phyloP scores from a whole-genome alignment of 2,797 vertebrate genomes.

The Agapornis canus region DNA sequence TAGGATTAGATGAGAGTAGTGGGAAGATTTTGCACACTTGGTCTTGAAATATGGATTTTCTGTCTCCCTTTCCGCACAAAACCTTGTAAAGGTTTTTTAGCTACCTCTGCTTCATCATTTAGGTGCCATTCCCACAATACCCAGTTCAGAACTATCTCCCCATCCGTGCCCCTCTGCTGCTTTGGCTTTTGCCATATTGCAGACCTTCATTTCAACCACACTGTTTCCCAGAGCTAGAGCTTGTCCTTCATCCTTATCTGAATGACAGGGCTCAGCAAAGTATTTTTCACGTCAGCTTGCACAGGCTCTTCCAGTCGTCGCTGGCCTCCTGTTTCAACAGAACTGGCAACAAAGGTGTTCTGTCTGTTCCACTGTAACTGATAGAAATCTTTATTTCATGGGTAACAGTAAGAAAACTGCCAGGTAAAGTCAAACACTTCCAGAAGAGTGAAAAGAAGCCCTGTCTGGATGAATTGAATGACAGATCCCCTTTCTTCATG shows the following conservation, averaged over 20 bases:
- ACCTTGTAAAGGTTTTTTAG: background rate
- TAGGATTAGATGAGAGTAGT: background rate
- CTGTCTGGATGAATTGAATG: constrained; percentile 74
- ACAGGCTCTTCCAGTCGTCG: background rate
- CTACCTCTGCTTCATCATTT: background rate
- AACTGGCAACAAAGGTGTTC: background rate
- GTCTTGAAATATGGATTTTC: background rate
- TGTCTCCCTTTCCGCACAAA: background rate
- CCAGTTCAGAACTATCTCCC: background rate
- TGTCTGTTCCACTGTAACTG: background rate
- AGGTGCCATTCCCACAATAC: background rate
- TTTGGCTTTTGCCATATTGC: background rate
- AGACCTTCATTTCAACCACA: background rate
- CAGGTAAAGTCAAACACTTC: constrained; percentile 74
- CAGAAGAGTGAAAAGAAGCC: constrained; percentile 78
- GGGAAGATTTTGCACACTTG: background rate
- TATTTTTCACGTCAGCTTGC: background rate
- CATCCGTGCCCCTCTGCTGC: rapidly evolving
- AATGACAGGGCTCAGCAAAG: background rate
- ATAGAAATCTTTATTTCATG: constrained; percentile 28
- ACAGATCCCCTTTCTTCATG: constrained; percentile 70
- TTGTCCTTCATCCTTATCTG: background rate
- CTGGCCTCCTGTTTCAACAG: constrained; percentile 11
- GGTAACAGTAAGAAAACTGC: background rate
- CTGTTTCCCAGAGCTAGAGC: background rate